Conservation (phyloP, 1,140 invertebrate species). For the Temnothorax longispinosus region DNA sequence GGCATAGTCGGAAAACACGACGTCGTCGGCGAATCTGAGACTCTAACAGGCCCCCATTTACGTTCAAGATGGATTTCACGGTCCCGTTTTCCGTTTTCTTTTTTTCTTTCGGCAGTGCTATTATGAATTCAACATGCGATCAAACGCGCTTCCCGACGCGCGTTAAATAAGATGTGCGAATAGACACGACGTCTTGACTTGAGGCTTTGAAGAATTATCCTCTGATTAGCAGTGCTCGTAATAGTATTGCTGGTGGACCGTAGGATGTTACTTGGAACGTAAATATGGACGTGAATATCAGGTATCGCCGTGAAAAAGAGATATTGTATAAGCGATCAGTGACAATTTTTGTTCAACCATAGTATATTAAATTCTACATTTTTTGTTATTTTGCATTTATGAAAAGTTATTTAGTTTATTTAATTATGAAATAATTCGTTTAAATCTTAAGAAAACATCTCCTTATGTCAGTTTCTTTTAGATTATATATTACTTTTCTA, state of each 20-base stretch:
- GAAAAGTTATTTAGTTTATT: background rate
- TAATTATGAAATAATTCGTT: background rate
- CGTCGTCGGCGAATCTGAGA: background rate
- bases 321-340: conserved; percentile 33
- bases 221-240: background rate
- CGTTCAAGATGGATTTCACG: background rate
- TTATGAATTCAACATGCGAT: background rate
- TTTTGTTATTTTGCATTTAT: background rate
- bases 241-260: conserved; percentile 6
- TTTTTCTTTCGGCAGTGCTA: conserved; percentile 2
- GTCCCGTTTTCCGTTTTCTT: background rate
- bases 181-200: background rate
- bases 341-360: background rate
- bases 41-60: background rate
- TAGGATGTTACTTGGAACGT: conserved; percentile 8
- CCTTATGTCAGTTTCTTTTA: background rate
- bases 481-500: background rate
- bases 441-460: background rate
- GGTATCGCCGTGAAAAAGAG: background rate
- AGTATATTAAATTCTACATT: background rate
- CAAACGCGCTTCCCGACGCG: background rate
- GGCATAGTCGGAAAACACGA: conserved; percentile 47
- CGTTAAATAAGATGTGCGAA: background rate
- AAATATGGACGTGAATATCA: background rate
- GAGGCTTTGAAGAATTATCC: background rate